Evolutionary conservation across 2,888 invertebrate species (phyloP).

Genomic region (Coecobrya sp.): DNA sequence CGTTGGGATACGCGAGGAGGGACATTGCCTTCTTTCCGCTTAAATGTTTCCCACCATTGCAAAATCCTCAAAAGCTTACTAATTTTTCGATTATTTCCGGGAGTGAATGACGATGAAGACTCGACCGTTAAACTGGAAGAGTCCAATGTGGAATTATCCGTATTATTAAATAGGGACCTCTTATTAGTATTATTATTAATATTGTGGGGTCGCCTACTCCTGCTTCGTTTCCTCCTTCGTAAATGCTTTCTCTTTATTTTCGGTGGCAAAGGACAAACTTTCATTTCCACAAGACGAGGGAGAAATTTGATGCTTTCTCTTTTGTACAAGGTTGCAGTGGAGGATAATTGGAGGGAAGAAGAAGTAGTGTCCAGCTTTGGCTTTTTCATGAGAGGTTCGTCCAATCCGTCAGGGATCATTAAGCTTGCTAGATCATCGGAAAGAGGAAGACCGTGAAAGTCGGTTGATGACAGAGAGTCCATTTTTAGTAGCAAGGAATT

Average conservation of each 20-base stretch:
- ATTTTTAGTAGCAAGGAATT: slow-evolving; percentile 52
- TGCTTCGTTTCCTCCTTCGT: slow-evolving; percentile 18
- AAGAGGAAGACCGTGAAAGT: slow-evolving; percentile 40
- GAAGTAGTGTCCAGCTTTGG: slow-evolving; percentile 56
- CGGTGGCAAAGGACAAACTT: slow-evolving; percentile 77
- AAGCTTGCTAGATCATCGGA: slow-evolving; percentile 48
- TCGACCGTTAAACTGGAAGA: neutral
- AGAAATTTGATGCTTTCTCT: slow-evolving; percentile 83
- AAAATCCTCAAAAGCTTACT: neutral
- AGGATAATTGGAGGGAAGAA: slow-evolving; percentile 23
- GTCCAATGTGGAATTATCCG: neutral
- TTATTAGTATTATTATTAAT: neutral
- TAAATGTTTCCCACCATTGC: neutral
- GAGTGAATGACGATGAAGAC: neutral
- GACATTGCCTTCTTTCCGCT: neutral
- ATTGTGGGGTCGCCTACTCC: neutral
- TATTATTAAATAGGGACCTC: neutral
- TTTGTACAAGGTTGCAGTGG: slow-evolving; percentile 76
- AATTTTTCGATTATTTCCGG: neutral
- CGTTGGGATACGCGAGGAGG: slow-evolving; percentile 43
- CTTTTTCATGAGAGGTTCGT: slow-evolving; percentile 76
- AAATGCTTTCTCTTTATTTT: slow-evolving; percentile 20
- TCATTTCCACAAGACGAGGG: slow-evolving; percentile 83
- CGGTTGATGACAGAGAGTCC: slow-evolving; percentile 40
- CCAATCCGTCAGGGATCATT: slow-evolving; percentile 38